A percentile compares a stretch with the other conserved stretches of the same genome.
Evolutionary conservation across 2,888 invertebrate genomes (phyloP).

Genomic region (Lithophane semibrunnea): DNA sequence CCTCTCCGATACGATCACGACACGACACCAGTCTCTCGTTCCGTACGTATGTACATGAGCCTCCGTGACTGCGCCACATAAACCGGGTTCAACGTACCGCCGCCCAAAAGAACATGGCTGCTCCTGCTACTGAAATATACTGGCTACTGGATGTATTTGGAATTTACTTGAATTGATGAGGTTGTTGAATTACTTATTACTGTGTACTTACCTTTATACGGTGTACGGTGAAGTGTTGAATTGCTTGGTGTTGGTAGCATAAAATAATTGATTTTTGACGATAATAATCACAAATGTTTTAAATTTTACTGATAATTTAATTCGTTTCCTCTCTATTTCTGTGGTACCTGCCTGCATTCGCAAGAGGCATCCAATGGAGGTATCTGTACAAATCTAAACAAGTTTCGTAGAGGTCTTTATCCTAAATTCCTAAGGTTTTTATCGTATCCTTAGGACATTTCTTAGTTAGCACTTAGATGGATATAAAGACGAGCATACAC

Average conservation of each 20-base stretch:
- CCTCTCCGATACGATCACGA: conserved; percentile 52
- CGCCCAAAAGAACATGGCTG: conserved; percentile 49
- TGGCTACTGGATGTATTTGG: background rate
- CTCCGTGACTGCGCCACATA: conserved; percentile 58
- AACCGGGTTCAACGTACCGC: conserved; percentile 45
- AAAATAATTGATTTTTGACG: background rate
- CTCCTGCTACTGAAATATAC: conserved; percentile 36
- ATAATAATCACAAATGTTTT: background rate
- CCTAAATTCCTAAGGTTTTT: background rate
- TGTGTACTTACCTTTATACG: background rate
- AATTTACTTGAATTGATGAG: background rate
- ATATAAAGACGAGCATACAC: background rate
- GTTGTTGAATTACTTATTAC: background rate
- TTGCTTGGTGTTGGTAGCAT: background rate
- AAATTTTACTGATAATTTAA: background rate
- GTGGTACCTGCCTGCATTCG: background rate
- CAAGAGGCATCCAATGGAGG: background rate
- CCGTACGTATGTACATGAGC: conserved; percentile 37
- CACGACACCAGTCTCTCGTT: conserved; percentile 52
- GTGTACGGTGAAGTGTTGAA: background rate
- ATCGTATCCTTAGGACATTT: background rate
- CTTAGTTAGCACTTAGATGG: background rate
- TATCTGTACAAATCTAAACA: background rate
- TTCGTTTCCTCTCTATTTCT: background rate
- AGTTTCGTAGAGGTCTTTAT: background rate